A percentile compares a stretch with the other conserved stretches of the same genome.
Conservation (phyloP, 2,888 invertebrate species). For the Cotesia congregata region DNA sequence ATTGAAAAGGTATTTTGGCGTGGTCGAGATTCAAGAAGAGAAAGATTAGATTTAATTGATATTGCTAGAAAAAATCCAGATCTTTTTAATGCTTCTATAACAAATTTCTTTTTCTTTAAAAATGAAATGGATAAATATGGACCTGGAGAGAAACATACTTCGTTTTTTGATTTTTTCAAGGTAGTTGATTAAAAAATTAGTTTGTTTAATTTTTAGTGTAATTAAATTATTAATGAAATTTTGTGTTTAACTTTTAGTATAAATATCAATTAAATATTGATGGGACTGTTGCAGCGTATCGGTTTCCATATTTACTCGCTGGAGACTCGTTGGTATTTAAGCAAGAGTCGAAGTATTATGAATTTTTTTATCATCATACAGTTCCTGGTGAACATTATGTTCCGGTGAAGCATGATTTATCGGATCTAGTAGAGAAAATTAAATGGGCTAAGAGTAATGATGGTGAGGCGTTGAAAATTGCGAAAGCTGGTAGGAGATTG, state of each 20-base stretch:
- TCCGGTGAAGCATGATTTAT: conserved; percentile 84
- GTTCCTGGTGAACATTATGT: conserved; percentile 86
- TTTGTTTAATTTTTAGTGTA: neutral
- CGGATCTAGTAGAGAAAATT: conserved; percentile 84
- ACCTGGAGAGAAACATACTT: conserved; percentile 85
- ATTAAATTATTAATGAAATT: conserved; percentile 22
- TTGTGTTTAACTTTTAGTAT: conserved; percentile 76
- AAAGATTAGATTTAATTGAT: conserved; percentile 85
- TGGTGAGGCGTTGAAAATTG: conserved; percentile 77
- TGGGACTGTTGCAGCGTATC: conserved; percentile 96
- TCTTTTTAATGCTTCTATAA: conserved; percentile 90
- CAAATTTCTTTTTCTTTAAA: conserved; percentile 96
- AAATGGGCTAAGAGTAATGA: conserved; percentile 85
- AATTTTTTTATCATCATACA: conserved; percentile 90
- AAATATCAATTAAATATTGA: conserved; percentile 96
- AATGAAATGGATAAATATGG: conserved; percentile 89
- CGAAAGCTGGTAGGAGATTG: conserved; percentile 78
- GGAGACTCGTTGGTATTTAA: conserved; percentile 92
- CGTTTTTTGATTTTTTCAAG: conserved; percentile 95
- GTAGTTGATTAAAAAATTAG: conserved; percentile 72
- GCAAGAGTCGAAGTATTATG: conserved; percentile 94
- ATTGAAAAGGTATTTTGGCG: conserved; percentile 88
- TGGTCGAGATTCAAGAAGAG: conserved; percentile 90
- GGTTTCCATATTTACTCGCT: conserved; percentile 90
- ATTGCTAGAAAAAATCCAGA: conserved; percentile 83